Percentiles rank a stretch among this genome's conserved stretches.
phyloP scores from a whole-genome alignment of 2,888 invertebrate species.

The Dicranocentrus wangi region DNA sequence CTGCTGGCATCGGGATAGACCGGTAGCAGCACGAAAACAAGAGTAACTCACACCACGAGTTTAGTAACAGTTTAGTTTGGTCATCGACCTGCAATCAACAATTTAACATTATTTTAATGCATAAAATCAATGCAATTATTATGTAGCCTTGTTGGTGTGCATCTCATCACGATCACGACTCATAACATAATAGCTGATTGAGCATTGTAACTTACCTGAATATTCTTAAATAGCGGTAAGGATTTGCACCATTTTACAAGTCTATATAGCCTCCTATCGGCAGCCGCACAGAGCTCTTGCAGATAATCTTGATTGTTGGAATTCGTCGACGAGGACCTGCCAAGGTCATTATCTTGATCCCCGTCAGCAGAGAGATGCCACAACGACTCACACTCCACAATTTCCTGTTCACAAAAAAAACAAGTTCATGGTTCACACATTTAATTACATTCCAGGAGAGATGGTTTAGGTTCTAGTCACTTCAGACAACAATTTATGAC shows the following conservation, averaged over 20 bases:
- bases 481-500: neutral
- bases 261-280: constrained; percentile 95
- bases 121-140: no score
- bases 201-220: constrained; percentile 81
- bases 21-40: constrained; percentile 95
- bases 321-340: constrained; percentile 71
- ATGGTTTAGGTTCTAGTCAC: no score
- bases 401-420: constrained; percentile 81
- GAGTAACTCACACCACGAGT: constrained; percentile 96
- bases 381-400: constrained; percentile 95
- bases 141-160: no score
- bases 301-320: constrained; percentile 88
- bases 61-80: constrained; percentile 96
- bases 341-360: constrained; percentile 73
- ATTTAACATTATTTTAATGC: constrained; percentile 9
- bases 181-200: no score
- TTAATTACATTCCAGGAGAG: constrained; percentile 42
- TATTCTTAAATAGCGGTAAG: constrained; percentile 95
- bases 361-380: constrained; percentile 95
- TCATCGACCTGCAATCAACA: constrained; percentile 87
- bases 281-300: constrained; percentile 92
- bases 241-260: constrained; percentile 99
- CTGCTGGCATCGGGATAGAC: constrained; percentile 75
- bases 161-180: no score
- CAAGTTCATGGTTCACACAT: constrained; percentile 54